Conservation (phyloP, 1,140 invertebrate species). For the Coelopa frigida region DNA sequence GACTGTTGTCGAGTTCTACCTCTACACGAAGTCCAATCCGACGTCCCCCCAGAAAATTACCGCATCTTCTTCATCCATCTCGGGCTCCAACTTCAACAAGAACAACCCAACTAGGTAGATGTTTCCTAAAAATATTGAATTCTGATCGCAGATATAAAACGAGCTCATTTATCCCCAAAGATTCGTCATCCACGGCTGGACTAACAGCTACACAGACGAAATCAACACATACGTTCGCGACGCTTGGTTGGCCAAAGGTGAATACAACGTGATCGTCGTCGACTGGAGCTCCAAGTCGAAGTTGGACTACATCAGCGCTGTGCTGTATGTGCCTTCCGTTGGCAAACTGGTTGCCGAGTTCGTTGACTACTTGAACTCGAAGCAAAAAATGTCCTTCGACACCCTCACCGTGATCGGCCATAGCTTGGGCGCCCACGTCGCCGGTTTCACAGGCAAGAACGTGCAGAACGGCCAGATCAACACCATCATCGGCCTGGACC, state of each 20-base stretch:
- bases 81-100: conserved; percentile 7
- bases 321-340: conserved; percentile 28
- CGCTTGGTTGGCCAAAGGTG: conserved; percentile 49
- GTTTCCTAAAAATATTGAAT: neutral
- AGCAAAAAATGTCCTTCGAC: conserved; percentile 28
- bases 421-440: conserved; percentile 47
- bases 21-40: neutral
- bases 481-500: conserved; percentile 46
- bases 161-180: neutral
- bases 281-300: conserved; percentile 55
- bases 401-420: conserved; percentile 41
- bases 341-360: conserved; percentile 36
- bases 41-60: neutral
- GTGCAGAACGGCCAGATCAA: conserved; percentile 25
- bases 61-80: too few species aligned
- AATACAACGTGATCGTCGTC: conserved; percentile 51
- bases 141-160: neutral
- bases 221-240: conserved; percentile 29
- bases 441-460: conserved; percentile 48
- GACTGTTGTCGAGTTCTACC: neutral
- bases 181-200: conserved; percentile 40
- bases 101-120: conserved; percentile 12
- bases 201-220: conserved; percentile 19
- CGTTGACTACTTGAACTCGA: conserved; percentile 31
- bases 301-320: conserved; percentile 47